Conservation (phyloP, 2,888 invertebrate species). For the Cephus pulcher region DNA sequence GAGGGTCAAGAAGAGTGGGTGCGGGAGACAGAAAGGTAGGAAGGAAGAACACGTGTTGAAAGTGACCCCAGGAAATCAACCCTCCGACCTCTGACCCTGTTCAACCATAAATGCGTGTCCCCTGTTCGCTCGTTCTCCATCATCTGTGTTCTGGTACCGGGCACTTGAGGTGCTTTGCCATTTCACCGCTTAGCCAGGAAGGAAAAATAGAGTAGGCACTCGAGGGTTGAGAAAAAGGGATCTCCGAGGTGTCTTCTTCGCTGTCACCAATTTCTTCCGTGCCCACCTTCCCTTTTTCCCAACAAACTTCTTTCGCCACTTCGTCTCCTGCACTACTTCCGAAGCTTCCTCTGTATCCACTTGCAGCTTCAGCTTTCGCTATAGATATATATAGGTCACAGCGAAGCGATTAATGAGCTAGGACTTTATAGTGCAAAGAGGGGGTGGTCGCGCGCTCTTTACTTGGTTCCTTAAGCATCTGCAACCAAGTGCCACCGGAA, state of each 20-base stretch:
- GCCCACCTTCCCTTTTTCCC: too few species aligned
- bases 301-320: too few species aligned
- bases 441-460: neutral
- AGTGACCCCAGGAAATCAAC: constrained; percentile 18
- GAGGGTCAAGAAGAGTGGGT: constrained; percentile 25
- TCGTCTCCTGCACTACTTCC: too few species aligned
- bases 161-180: neutral
- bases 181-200: neutral
- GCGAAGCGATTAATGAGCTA: neutral
- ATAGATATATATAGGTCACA: too few species aligned
- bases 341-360: too few species aligned
- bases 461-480: neutral
- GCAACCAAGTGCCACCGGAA: neutral
- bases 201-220: too few species aligned
- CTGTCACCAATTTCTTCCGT: too few species aligned
- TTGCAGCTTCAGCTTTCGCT: too few species aligned
- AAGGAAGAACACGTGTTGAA: constrained; percentile 23
- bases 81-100: constrained; percentile 21
- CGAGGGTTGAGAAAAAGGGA: too few species aligned
- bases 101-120: constrained; percentile 6
- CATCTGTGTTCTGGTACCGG: neutral
- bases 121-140: neutral
- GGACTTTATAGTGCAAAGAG: neutral
- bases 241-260: too few species aligned
- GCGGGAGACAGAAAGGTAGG: constrained; percentile 5